phyloP scores from a whole-genome alignment of 2,888 invertebrate genomes.

The Zygogramma bicolorata region DNA sequence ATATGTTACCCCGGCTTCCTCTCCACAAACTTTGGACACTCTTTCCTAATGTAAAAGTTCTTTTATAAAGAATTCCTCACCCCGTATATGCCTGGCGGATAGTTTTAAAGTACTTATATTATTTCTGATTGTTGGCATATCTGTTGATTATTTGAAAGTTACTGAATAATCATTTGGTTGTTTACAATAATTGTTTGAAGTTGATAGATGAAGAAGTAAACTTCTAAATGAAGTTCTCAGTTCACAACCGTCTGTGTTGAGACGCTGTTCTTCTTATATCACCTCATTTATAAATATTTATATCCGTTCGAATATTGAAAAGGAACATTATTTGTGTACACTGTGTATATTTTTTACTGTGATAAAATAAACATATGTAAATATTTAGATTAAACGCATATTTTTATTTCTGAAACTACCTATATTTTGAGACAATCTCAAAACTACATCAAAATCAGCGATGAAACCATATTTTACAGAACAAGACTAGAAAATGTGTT shows the following conservation, averaged over 20 bases:
- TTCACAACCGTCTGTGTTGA: background rate
- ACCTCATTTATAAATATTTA: conserved; percentile 40
- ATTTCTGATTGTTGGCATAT: background rate
- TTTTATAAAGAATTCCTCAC: conserved; percentile 31
- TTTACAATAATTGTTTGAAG: background rate
- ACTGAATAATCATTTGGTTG: background rate
- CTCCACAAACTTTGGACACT: background rate
- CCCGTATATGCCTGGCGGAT: background rate
- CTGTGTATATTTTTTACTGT: conserved; percentile 61
- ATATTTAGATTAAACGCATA: conserved; percentile 43
- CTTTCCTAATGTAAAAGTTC: background rate
- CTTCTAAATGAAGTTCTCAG: background rate
- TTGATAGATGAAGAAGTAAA: background rate
- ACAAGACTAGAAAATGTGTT: too few species aligned
- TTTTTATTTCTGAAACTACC: background rate
- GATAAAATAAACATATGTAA: conserved; percentile 59
- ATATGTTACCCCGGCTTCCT: background rate
- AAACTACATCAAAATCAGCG: too few species aligned
- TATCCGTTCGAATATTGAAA: conserved; percentile 19
- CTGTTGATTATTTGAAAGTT: background rate
- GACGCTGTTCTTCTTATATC: conserved; percentile 1
- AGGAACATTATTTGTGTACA: conserved; percentile 50
- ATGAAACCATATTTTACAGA: too few species aligned
- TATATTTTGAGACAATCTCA: too few species aligned
- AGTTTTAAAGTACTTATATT: conserved; percentile 16